phyloP scores from a whole-genome alignment of 2,888 invertebrate genomes.

The Ligdia adustata region DNA sequence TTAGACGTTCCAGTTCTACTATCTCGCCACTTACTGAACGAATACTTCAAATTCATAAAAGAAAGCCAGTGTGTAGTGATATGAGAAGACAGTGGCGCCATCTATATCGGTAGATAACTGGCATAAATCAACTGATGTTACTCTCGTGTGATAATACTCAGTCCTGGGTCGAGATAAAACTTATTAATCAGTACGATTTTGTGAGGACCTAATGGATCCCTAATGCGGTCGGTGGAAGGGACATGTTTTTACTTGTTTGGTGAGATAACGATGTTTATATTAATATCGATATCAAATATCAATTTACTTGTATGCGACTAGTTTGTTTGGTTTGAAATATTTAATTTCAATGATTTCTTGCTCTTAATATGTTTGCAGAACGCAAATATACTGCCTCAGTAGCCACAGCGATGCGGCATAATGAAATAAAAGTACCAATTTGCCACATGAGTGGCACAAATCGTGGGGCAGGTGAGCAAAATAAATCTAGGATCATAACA shows the following conservation, averaged over 20 bases:
- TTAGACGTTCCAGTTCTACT: slow-evolving; percentile 26
- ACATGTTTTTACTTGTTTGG: slow-evolving; percentile 42
- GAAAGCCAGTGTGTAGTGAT: slow-evolving; percentile 44
- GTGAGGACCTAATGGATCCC: slow-evolving; percentile 61
- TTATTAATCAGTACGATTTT: slow-evolving; percentile 58
- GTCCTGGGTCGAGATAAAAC: slow-evolving; percentile 51
- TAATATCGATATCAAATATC: slow-evolving; percentile 21
- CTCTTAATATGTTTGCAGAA: no score
- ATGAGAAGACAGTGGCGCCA: slow-evolving; percentile 43
- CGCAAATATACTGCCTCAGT: no score
- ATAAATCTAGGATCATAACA: no score
- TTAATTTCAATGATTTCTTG: no score
- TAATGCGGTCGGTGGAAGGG: slow-evolving; percentile 50
- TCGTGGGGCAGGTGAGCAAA: no score
- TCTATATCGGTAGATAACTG: slow-evolving; percentile 36
- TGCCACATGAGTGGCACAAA: no score
- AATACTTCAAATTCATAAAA: slow-evolving; percentile 54
- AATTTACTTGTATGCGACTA: no score
- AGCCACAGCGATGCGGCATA: no score
- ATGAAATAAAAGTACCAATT: no score
- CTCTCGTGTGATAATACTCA: slow-evolving; percentile 48
- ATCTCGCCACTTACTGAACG: slow-evolving; percentile 43
- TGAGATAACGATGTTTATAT: slow-evolving; percentile 30
- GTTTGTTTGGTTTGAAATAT: no score
- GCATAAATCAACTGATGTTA: slow-evolving; percentile 32